phyloP scores from a whole-genome alignment of 2,113 vertebrate genomes.

The Myotis brandtii region DNA sequence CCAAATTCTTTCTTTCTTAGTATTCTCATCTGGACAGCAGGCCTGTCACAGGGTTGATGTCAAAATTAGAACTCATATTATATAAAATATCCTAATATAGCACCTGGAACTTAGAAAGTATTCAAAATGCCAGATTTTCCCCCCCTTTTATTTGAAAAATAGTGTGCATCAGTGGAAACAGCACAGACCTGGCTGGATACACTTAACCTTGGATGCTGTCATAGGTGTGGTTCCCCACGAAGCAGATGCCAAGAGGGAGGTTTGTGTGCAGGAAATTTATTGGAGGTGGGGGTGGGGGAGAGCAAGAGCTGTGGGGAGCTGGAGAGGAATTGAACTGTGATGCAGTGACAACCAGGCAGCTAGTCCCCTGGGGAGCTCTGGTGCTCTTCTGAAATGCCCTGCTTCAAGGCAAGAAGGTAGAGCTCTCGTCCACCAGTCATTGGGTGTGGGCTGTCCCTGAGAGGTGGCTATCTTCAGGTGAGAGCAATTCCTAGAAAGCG shows the following conservation, averaged over 20 bases:
- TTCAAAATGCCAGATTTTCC: neutral
- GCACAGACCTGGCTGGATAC: neutral
- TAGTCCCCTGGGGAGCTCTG: neutral
- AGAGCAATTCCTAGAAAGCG: neutral
- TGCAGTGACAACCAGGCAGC: neutral
- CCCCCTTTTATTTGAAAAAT: neutral
- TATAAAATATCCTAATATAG: slow-evolving; percentile 19
- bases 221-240: neutral
- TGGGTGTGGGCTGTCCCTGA: neutral
- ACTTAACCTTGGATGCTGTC: neutral
- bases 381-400: neutral
- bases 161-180: neutral
- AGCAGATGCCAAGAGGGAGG: neutral
- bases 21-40: slow-evolving; percentile 3
- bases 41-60: neutral
- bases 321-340: neutral
- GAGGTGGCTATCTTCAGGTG: neutral
- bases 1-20: neutral
- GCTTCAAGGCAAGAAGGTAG: neutral
- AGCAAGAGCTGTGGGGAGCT: neutral
- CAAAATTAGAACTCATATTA: neutral
- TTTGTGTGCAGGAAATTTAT: neutral
- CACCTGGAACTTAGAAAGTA: neutral
- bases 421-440: neutral
- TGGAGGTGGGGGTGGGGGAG: neutral